A percentile compares a stretch with the other conserved stretches of the same genome.
Conservation (phyloP, 2,888 invertebrate species). For the Cryptus viduatorius region DNA sequence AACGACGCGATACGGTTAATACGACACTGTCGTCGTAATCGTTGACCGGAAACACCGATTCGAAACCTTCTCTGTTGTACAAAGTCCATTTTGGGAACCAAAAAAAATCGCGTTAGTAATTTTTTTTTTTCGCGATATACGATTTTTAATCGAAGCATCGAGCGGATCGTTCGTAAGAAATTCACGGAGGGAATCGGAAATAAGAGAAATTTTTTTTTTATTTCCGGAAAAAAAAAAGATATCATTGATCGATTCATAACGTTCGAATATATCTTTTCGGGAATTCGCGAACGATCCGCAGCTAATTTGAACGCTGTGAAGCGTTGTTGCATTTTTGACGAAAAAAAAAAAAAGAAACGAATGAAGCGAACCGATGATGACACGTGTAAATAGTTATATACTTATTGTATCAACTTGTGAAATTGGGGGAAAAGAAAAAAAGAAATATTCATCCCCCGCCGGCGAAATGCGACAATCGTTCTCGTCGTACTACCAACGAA, state of each 20-base stretch:
- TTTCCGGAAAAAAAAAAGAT: not conserved
- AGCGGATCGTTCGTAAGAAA: slow-evolving; percentile 44
- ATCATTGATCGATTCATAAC: not conserved
- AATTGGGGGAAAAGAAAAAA: slow-evolving; percentile 7
- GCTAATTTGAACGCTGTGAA: not conserved
- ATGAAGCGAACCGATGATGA: slow-evolving; percentile 42
- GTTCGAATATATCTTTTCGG: slow-evolving; percentile 40
- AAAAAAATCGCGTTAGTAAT: not conserved
- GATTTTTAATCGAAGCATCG: not conserved
- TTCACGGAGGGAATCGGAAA: slow-evolving; percentile 58
- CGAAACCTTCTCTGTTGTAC: slow-evolving; percentile 36
- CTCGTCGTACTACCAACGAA: slow-evolving; percentile 67
- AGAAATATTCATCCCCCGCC: slow-evolving; percentile 19
- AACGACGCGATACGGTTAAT: not conserved
- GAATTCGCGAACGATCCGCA: slow-evolving; percentile 53
- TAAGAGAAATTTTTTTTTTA: not conserved
- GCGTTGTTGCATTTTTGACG: not conserved
- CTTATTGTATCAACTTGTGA: slow-evolving; percentile 50
- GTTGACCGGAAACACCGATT: slow-evolving; percentile 28
- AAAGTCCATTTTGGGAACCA: slow-evolving; percentile 13
- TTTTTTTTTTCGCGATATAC: not conserved
- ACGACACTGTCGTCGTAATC: slow-evolving; percentile 7
- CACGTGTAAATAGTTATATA: slow-evolving; percentile 63
- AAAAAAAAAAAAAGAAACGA: slow-evolving; percentile 17
- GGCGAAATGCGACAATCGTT: slow-evolving; percentile 47